Evolutionary conservation across 92 coral and sea anemone genomes (phyloP), one percentile per base, ranked within the genome.

Genomic region (Bergia sp.): DNA sequence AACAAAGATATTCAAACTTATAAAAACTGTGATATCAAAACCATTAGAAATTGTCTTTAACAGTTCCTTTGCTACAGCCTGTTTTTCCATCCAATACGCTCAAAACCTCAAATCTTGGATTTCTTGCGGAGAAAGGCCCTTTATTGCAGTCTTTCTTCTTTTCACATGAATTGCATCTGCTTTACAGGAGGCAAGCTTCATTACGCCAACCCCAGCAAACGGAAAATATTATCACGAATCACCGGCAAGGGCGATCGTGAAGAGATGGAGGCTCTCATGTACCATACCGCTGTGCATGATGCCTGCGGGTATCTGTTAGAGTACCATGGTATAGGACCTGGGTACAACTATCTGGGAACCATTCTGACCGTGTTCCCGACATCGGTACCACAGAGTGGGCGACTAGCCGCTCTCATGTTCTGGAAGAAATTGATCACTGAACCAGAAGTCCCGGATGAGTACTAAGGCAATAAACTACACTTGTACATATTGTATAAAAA

Each of bases 301-400:
- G 98, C 98, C 36, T 95, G 98, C 82, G 98, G 98, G 23, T 95
- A 95, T 88, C 86, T 95, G 64, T 89, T 72, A 77, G 98, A 95
- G 79, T 95, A 94, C 75, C 98, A 95, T 53, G 74, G 92, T 67
- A 85, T 95, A 49, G 98, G 98, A 9, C 98, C 98, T 92, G 98
- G 98, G 90, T 95, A 95, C 92, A 95, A 95, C 94, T 95, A 95
- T 86, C 95, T 95, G 55, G 98, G 98, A 37, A 95, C 98, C 80
- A 94, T 89, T 41, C 87, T 95, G 8, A 95, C 98, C 2, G 96
- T 95, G 36, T 90, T 95, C 72, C 98, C 98, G 5, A 95, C 98
- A n/a, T 95, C 94, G 73, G 87, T 95, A 42, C 98, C 98, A 11
- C 98, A 95, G 82, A 95, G 98, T 76, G 98, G 98, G 18, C 87